Evolutionary conservation across 1,140 invertebrate genomes (phyloP).

Genomic region (Drosophila grimshawi): DNA sequence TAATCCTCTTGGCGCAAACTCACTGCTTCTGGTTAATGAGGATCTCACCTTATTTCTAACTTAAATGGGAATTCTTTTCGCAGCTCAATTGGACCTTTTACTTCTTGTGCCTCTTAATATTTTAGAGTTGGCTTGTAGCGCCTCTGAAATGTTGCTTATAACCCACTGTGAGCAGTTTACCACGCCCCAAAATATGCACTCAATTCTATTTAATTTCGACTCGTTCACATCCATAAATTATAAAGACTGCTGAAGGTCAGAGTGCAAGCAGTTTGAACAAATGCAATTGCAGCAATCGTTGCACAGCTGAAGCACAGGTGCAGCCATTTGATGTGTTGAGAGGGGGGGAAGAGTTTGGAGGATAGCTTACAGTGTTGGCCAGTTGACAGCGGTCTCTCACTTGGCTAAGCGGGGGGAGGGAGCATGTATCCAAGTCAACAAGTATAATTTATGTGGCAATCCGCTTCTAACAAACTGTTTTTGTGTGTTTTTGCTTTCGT

Average conservation of each 20-base stretch:
- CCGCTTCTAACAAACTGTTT: slow-evolving; percentile 1
- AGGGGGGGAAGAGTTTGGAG: background rate
- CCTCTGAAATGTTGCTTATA: slow-evolving; percentile 16
- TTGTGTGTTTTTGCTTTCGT: background rate
- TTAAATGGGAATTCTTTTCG: background rate
- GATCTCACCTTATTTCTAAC: no score
- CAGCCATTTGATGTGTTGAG: slow-evolving; percentile 9
- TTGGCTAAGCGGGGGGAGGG: slow-evolving; percentile 26
- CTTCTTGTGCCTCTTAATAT: no score
- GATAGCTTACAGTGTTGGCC: slow-evolving; percentile 42
- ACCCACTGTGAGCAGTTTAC: slow-evolving; percentile 3
- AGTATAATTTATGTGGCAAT: slow-evolving; percentile 34
- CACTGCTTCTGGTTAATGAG: no score
- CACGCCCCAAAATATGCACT: slow-evolving; percentile 47
- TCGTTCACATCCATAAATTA: slow-evolving; percentile 49
- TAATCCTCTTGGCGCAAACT: background rate
- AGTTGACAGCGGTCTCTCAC: slow-evolving; percentile 62
- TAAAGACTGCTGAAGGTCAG: slow-evolving; percentile 43
- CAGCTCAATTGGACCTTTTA: no score
- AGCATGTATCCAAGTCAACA: no score
- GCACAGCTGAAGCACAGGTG: slow-evolving; percentile 40
- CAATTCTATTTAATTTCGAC: slow-evolving; percentile 44
- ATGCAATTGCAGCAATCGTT: slow-evolving; percentile 31
- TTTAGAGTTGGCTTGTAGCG: slow-evolving; percentile 4
- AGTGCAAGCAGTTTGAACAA: slow-evolving; percentile 35